A percentile compares a stretch with the other conserved stretches of the same genome.
Evolutionary conservation across 1,140 invertebrate species (phyloP).

Genomic region (Drosophila kikkawai): DNA sequence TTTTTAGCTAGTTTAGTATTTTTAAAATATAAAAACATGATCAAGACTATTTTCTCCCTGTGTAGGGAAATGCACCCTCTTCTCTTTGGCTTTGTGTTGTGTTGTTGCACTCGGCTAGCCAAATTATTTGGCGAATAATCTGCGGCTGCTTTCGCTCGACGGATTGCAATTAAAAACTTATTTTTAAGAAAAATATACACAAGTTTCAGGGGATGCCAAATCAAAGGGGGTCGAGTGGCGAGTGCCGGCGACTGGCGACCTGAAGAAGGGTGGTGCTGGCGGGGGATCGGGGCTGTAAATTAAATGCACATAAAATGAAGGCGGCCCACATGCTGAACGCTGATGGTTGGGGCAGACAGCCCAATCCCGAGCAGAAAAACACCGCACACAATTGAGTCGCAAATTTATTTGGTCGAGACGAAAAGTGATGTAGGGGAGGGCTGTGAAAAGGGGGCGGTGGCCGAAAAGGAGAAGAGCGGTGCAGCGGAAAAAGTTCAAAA

Average conservation of each 20-base stretch:
- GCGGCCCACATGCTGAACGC: slow-evolving; percentile 67
- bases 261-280: neutral
- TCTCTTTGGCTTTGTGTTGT: slow-evolving; percentile 3
- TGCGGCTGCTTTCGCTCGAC: slow-evolving; percentile 66
- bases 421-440: slow-evolving; percentile 22
- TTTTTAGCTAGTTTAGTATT: neutral
- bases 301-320: slow-evolving; percentile 78
- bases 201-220: slow-evolving; percentile 3
- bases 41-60: neutral
- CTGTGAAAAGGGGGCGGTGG: neutral
- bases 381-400: slow-evolving; percentile 71
- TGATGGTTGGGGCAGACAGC: slow-evolving; percentile 57
- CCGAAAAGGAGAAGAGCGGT: neutral
- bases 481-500: slow-evolving; percentile 65
- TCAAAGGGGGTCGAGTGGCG: slow-evolving; percentile 16
- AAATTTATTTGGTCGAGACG: slow-evolving; percentile 72
- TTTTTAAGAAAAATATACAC: slow-evolving; percentile 74
- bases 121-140: slow-evolving; percentile 84
- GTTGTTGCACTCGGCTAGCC: slow-evolving; percentile 52
- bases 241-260: slow-evolving; percentile 6
- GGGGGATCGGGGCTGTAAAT: slow-evolving; percentile 50
- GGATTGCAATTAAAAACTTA: slow-evolving; percentile 81
- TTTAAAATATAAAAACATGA: neutral
- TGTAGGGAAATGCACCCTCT: slow-evolving; percentile 25
- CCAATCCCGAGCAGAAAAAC: slow-evolving; percentile 31